Evolutionary conservation across 2,888 invertebrate genomes (phyloP).

Genomic region (Alsophila aescularia): DNA sequence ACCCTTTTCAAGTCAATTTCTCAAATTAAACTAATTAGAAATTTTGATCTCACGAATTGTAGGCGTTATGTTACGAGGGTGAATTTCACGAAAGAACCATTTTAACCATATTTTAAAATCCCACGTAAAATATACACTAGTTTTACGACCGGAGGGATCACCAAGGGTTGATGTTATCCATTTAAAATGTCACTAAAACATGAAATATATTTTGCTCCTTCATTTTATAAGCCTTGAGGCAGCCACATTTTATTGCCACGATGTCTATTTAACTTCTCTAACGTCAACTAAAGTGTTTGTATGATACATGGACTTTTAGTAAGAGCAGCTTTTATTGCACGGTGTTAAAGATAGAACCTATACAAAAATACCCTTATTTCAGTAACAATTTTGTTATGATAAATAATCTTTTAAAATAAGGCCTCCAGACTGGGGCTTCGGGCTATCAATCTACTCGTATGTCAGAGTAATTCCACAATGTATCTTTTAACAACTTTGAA

Average conservation of each 20-base stretch:
- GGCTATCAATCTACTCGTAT: too few relatives aligned
- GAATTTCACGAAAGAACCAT: too few relatives aligned
- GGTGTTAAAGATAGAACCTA: background rate
- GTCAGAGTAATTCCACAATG: too few relatives aligned
- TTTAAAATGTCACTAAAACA: constrained; percentile 16
- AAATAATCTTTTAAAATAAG: too few relatives aligned
- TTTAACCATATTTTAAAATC: constrained; percentile 13
- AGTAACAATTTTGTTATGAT: too few relatives aligned
- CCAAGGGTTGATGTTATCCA: constrained; percentile 19
- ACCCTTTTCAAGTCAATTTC: too few relatives aligned
- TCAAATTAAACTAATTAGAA: too few relatives aligned
- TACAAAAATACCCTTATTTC: too few relatives aligned
- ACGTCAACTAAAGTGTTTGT: constrained; percentile 22
- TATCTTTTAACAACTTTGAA: too few relatives aligned
- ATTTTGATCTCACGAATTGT: too few relatives aligned
- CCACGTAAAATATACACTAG: constrained; percentile 13
- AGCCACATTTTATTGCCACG: constrained; percentile 27
- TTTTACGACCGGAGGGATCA: constrained; percentile 24
- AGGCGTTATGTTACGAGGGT: too few relatives aligned
- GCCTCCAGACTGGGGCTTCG: too few relatives aligned
- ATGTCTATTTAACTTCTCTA: constrained; percentile 25
- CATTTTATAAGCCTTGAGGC: constrained; percentile 25
- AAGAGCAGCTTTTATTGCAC: background rate
- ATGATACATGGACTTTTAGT: constrained; percentile 17
- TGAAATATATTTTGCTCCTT: constrained; percentile 27